A percentile compares a stretch with the other conserved stretches of the same genome.
phyloP scores from a whole-genome alignment of 2,797 vertebrate species.

The Molossus alvarezi region DNA sequence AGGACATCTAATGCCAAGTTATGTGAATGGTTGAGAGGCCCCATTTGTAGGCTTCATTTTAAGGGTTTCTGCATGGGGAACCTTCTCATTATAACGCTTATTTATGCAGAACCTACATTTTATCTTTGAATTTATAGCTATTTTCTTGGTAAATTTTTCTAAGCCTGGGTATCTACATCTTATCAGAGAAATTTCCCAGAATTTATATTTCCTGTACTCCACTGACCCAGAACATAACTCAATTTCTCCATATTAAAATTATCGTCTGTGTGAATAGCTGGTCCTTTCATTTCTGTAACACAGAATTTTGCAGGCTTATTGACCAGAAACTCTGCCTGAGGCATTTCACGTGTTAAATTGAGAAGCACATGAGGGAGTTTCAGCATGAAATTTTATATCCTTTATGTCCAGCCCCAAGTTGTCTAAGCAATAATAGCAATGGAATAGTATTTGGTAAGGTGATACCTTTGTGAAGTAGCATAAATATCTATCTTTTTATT shows the following conservation, averaged over 20 bases:
- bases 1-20: background rate
- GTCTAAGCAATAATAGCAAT: background rate
- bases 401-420: background rate
- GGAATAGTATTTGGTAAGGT: background rate
- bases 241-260: background rate
- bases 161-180: background rate
- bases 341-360: background rate
- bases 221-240: background rate
- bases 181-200: background rate
- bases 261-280: background rate
- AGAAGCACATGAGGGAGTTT: background rate
- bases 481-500: background rate
- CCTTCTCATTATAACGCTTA: background rate
- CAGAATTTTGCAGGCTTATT: background rate
- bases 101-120: background rate
- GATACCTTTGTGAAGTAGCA: background rate
- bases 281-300: conserved; percentile 34
- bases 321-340: conserved; percentile 5
- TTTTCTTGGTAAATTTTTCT: conserved; percentile 30
- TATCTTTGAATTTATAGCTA: background rate
- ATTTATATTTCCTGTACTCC: background rate
- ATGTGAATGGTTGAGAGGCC: background rate
- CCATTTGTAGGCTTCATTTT: background rate
- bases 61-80: background rate
- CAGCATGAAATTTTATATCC: conserved; percentile 41